Evolutionary conservation across 2,113 vertebrate species (phyloP).

Genomic region (Pyrgilauda ruficollis): DNA sequence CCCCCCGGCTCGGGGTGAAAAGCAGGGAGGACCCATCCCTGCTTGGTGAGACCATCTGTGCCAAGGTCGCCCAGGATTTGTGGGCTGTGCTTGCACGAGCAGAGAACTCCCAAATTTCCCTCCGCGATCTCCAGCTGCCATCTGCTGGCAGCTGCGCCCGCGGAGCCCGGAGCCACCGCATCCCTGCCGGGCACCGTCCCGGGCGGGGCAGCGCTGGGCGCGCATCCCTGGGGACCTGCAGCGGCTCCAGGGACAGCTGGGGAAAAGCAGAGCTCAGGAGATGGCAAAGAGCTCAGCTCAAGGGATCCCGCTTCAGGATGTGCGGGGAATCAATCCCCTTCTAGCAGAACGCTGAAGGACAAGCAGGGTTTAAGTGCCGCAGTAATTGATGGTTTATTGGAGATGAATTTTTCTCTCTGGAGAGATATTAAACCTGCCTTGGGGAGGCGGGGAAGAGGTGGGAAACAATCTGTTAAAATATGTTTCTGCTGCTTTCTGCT

Average conservation of each 20-base stretch:
- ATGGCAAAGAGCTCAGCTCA: background rate
- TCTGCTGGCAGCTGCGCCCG: slow-evolving; percentile 5
- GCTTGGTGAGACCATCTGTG: background rate
- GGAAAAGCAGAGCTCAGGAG: accelerated
- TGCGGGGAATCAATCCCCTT: accelerated
- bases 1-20: accelerated
- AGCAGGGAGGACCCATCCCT: accelerated
- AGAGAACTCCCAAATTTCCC: background rate
- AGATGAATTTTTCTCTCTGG: background rate
- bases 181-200: background rate
- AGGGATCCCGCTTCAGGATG: background rate
- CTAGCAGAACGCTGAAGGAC: background rate
- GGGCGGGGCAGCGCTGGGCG: background rate
- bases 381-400: background rate
- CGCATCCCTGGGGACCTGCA: background rate
- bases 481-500: background rate
- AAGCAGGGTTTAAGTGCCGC: background rate
- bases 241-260: accelerated
- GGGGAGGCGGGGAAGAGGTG: background rate
- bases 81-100: background rate
- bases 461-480: background rate
- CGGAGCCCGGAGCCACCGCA: accelerated
- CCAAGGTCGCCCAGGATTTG: background rate
- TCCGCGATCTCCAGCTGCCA: slow-evolving; percentile 60
- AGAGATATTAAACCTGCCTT: background rate